These are phyloP conservation scores for Bilobella aurantiaca DNA, from an alignment of 1,140 invertebrate genomes.

Conservation along the genomic window DNA sequence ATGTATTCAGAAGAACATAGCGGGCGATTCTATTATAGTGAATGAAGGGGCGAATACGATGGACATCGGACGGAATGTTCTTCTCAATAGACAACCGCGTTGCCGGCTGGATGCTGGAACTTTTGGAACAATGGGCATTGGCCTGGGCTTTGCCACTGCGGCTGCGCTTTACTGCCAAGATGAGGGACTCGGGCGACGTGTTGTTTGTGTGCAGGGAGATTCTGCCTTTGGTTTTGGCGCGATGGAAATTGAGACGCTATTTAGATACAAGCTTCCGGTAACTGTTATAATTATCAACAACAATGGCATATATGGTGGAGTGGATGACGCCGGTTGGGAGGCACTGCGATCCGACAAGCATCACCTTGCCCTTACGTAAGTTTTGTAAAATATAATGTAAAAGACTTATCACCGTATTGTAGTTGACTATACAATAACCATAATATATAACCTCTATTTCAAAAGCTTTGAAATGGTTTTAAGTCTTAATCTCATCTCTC, in stretches of 20 bases:
- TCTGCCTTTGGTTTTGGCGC: constrained; percentile 95
- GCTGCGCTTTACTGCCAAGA: constrained; percentile 80
- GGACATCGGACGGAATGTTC: constrained; percentile 86
- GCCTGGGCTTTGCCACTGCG: constrained; percentile 83
- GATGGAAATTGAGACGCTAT: constrained; percentile 86
- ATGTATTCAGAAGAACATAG: constrained; percentile 60
- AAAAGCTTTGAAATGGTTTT: constrained; percentile 2
- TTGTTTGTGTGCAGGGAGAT: constrained; percentile 82
- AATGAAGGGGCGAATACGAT: constrained; percentile 97
- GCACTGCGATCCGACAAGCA: constrained; percentile 50
- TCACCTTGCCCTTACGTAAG: constrained; percentile 48
- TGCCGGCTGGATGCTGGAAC: constrained; percentile 70
- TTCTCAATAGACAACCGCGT: constrained; percentile 67
- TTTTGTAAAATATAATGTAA: no score
- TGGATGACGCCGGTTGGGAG: constrained; percentile 62
- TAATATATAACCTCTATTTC: no score
- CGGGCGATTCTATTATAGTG: constrained; percentile 75
- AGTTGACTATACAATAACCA: no score
- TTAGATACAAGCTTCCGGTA: constrained; percentile 79
- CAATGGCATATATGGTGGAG: constrained; percentile 82
- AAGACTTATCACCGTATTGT: no score
- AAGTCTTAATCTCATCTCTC: background rate
- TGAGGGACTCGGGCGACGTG: constrained; percentile 63
- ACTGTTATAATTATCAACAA: constrained; percentile 90
- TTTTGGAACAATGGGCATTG: constrained; percentile 55